Base-by-base conservation (phyloP, 2,797 vertebrate genomes). In the Thripadectes ignobilis region DNA sequence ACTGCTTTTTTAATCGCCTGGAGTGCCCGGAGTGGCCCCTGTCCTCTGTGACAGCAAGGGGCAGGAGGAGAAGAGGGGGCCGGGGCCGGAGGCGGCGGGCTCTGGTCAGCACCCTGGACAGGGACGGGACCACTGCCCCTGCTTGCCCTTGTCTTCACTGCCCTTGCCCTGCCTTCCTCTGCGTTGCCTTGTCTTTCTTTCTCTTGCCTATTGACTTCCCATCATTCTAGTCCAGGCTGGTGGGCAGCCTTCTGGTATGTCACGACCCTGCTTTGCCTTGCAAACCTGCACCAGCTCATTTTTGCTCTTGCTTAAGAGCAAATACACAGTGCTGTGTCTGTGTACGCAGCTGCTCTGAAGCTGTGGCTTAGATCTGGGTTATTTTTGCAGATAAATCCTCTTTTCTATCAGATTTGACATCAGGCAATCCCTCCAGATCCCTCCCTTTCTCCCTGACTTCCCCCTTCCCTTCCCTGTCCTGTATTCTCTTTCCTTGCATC, bases 341-440 rank as follows among this genome's bases (percentile, higher is more conserved):
- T 69, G 63, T 36, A 63, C 0, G 2, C 95, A 96, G 96, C 89
- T 94, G 90, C 88, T 96, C 78, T 88, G 85, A 85, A 88, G 76
- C 94, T 43, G 67, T 86, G 54, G 95, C 95, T 97, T 94, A 97
- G 93, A 95, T 92, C 79, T 95, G 88, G 83, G 94, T 93, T 97
- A 96, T 96, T 96, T 95, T 95, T 95, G 68, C 93, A 95, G 89
- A 97, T 93, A 97, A 96, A 97, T 97, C 94, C 92, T 94, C 93
- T 97, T 97, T 97, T 95, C 92, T 96, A 96, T 96, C 94, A 96
- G 94, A 96, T 95, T 93, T 96, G 91, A 95, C 96, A 95, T 94
- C 91, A 93, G 94, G 85, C 84, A 97, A 93, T 94, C 91, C 91
- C 91, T 95, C 71, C 62, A 88, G 78, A 81, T 91, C 85, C 51